Evolutionary conservation across 2,888 invertebrate genomes (phyloP).

Genomic region (Brachynemurus nebulosus): DNA sequence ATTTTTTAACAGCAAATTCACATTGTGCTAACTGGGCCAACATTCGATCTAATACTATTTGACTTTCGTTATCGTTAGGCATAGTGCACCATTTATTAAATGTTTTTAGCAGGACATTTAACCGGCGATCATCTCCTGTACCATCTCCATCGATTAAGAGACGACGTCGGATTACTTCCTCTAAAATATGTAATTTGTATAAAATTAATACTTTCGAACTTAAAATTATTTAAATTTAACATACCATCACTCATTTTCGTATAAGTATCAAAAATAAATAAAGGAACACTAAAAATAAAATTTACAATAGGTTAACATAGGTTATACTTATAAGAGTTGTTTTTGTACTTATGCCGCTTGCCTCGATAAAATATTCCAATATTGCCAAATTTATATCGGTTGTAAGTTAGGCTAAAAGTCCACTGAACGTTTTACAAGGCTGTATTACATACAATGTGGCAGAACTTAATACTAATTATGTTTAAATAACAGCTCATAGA

Average conservation of each 20-base stretch:
- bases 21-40: slow-evolving; percentile 72
- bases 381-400: too few species aligned
- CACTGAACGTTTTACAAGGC: too few species aligned
- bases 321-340: too few species aligned
- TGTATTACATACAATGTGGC: too few species aligned
- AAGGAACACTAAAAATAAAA: too few species aligned
- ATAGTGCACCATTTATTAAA: slow-evolving; percentile 67
- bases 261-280: too few species aligned
- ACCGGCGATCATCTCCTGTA: slow-evolving; percentile 83
- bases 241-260: neutral
- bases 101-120: slow-evolving; percentile 73
- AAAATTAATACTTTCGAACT: neutral
- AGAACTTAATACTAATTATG: too few species aligned
- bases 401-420: too few species aligned
- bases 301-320: too few species aligned
- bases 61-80: slow-evolving; percentile 52
- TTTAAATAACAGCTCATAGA: too few species aligned
- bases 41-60: slow-evolving; percentile 63
- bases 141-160: slow-evolving; percentile 94
- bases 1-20: slow-evolving; percentile 77
- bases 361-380: too few species aligned
- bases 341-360: too few species aligned
- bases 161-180: slow-evolving; percentile 85
- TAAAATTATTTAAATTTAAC: neutral
- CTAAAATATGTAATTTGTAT: slow-evolving; percentile 39